These are phyloP conservation scores for Hyperoodon ampullatus DNA, from an alignment of 2,113 vertebrate genomes.

Conservation along the genomic window DNA sequence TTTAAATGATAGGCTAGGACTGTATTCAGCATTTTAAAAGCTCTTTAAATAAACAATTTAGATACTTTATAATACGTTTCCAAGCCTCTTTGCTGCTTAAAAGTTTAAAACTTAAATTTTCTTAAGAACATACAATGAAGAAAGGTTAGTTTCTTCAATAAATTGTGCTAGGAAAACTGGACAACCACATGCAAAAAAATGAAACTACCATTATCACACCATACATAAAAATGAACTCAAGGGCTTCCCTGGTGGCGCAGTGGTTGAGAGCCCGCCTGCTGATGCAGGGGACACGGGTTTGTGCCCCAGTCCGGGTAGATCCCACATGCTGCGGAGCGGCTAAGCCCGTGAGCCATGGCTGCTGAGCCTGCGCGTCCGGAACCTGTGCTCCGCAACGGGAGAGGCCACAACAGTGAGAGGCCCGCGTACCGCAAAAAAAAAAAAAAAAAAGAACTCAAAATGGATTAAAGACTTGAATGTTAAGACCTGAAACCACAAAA, in stretches of 20 bases:
- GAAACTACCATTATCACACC: neutral
- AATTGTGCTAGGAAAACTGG: neutral
- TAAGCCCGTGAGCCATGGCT: no score
- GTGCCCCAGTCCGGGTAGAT: no score
- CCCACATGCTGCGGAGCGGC: no score
- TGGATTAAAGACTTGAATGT: neutral
- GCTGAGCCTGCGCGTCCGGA: no score
- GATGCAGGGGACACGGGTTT: no score
- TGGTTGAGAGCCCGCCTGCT: no score
- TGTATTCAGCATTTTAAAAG: neutral
- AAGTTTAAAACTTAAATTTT: constrained; percentile 18
- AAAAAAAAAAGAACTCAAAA: neutral
- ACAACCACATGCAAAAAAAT: neutral
- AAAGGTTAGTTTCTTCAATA: neutral
- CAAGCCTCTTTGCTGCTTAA: neutral
- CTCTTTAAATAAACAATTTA: constrained; percentile 2
- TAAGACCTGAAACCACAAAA: neutral
- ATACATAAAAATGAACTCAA: neutral
- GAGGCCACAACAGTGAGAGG: no score
- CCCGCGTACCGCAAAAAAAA: no score
- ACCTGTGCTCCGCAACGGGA: no score
- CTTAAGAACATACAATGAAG: neutral
- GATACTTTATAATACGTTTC: neutral
- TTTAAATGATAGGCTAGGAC: neutral
- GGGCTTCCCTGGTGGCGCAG: no score